Evolutionary conservation across 2,797 vertebrate species (phyloP).

Genomic region (Eulemur mongoz): DNA sequence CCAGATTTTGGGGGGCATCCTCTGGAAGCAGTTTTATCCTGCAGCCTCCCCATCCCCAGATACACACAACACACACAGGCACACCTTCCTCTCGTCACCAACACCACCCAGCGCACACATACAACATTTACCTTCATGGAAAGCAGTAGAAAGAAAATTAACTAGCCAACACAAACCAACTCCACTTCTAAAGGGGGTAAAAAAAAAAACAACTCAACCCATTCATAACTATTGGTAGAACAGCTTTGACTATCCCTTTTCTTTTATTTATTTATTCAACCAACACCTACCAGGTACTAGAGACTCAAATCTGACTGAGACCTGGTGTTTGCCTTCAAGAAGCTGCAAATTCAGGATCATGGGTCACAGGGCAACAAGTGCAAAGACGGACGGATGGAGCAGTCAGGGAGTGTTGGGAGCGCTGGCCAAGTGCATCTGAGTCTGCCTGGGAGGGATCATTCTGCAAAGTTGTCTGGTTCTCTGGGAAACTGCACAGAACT

Average conservation of each 20-base stretch:
- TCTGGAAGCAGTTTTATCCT: neutral
- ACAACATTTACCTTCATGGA: neutral
- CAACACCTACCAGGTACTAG: neutral
- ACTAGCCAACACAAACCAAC: neutral
- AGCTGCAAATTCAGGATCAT: neutral
- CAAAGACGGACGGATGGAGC: neutral
- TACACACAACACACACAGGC: neutral
- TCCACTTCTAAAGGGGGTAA: neutral
- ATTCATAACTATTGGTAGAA: neutral
- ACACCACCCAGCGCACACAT: neutral
- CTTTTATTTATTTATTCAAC: neutral
- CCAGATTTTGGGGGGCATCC: neutral
- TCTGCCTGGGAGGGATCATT: too few species aligned
- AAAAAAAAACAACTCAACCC: neutral
- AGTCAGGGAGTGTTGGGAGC: neutral
- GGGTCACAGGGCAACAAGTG: too few species aligned
- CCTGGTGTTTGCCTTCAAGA: neutral
- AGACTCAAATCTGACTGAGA: neutral
- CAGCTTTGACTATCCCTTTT: neutral
- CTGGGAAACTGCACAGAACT: neutral
- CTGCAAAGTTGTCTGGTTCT: neutral
- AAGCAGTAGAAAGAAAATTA: neutral
- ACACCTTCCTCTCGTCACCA: neutral
- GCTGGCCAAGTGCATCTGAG: neutral
- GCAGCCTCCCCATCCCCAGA: neutral